Percentiles rank a stretch among this genome's conserved stretches.
phyloP scores from a whole-genome alignment of 2,797 vertebrate genomes.

The Sciurus vulgaris region DNA sequence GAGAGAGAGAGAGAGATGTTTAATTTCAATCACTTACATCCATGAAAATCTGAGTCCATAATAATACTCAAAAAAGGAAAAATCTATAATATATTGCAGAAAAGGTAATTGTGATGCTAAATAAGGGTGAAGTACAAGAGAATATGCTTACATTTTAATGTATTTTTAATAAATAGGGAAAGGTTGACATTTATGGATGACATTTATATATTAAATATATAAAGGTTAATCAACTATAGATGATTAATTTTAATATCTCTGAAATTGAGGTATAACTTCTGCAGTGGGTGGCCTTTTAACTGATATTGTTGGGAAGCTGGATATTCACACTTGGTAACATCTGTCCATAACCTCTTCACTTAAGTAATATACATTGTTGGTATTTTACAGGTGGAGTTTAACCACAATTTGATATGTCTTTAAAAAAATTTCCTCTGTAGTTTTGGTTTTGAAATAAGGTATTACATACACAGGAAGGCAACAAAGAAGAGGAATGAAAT shows the following conservation, averaged over 20 bases:
- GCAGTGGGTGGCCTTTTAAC: not conserved
- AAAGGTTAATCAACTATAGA: not conserved
- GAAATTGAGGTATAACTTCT: not conserved
- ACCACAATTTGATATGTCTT: constrained; percentile 20
- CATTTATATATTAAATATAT: not conserved
- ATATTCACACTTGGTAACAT: not conserved
- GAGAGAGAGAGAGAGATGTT: not conserved
- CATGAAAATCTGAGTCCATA: not conserved
- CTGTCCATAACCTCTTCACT: not conserved
- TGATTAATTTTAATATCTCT: not conserved
- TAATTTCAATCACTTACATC: not conserved
- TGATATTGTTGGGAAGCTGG: not conserved
- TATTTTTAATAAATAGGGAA: constrained; percentile 24
- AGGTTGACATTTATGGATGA: not conserved
- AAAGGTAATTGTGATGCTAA: constrained; percentile 10
- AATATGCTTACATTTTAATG: not conserved
- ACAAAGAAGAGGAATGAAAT: constrained; percentile 6
- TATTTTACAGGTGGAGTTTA: constrained; percentile 49
- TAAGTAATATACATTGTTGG: not conserved
- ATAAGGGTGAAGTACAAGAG: not conserved
- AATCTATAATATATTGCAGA: not conserved
- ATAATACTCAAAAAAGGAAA: not conserved
- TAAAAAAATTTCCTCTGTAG: not conserved
- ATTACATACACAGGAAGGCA: constrained; percentile 2
- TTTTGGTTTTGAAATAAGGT: constrained; percentile 21